Conservation (phyloP, 1,140 invertebrate genomes). For the Ruditapes philippinarum region DNA sequence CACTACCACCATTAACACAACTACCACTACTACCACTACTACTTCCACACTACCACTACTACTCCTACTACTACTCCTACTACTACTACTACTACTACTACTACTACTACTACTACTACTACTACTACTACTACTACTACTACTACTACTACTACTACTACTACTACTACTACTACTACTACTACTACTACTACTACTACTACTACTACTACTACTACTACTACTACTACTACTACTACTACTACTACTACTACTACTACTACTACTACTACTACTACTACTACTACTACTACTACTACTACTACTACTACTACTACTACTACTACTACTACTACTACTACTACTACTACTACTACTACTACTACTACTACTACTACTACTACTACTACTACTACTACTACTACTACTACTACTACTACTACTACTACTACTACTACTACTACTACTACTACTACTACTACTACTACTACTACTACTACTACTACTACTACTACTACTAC, state of each 20-base stretch:
- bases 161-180: not conserved
- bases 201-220: not conserved
- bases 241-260: not conserved
- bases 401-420: not conserved
- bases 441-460: conserved; percentile 9
- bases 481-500: conserved; percentile 7
- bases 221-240: conserved; percentile 8
- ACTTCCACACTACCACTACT: not conserved
- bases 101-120: not conserved
- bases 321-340: conserved; percentile 13
- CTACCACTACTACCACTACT: not conserved
- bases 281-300: not conserved
- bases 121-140: conserved; percentile 4
- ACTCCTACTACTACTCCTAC: conserved; percentile 17
- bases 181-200: not conserved
- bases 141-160: conserved; percentile 3
- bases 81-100: conserved; percentile 5
- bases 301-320: conserved; percentile 4
- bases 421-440: conserved; percentile 1
- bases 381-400: conserved; percentile 6
- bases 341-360: conserved; percentile 6
- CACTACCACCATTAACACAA: not conserved
- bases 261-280: conserved; percentile 4
- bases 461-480: conserved; percentile 3
- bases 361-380: not conserved